Evolutionary conservation across 1,140 invertebrate genomes (phyloP), one percentile per base, ranked within the genome.

Genomic region (Eriosoma lanigerum): DNA sequence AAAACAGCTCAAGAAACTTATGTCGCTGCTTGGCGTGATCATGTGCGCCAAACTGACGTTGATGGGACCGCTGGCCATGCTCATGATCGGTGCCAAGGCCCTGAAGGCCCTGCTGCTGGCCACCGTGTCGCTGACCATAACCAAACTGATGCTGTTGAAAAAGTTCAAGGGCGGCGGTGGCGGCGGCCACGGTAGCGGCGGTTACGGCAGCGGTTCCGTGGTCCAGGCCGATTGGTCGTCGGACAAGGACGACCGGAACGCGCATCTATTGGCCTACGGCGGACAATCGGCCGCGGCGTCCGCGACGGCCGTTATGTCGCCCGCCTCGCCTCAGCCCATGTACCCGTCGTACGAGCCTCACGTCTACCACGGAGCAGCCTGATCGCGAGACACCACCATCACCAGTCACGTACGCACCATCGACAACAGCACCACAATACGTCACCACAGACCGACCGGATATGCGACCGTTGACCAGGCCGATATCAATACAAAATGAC

Each of bases 1-100:
- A 81, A 75, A 83, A 82, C 2, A 84, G 68, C 82, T 78, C 38
- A 84, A 84, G 82, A 84, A 84, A 68, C 82, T 84, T 82, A 84
- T 84, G 84, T 83, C 83, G 68, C 82, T 84, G 83, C 50, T 84
- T 80, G 83, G 83, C 26, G 83, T 83, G 82, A 83, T 84, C 80
- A 81, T 83, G 81, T 82, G 82, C 73, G 82, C 80, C 32, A 84
- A 84, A 54, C 32, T 83, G 54, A 76, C 82, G 54, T 75, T 84
- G 80, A 46, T 84, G 52, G 82, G 81, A 24, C 83, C 83, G 3
- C 32, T 83, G n/a, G 56, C 83, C 44, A 81, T 84, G 81, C 70
- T 83, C 0, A 72, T 84, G 29, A 84, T 82, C 52, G 83, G 83
- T 26, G 72, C 82, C 13, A 84, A 83, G 50, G 84, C 84, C 13